phyloP scores from a whole-genome alignment of 1,140 invertebrate species.

The Cyclina sinensis region DNA sequence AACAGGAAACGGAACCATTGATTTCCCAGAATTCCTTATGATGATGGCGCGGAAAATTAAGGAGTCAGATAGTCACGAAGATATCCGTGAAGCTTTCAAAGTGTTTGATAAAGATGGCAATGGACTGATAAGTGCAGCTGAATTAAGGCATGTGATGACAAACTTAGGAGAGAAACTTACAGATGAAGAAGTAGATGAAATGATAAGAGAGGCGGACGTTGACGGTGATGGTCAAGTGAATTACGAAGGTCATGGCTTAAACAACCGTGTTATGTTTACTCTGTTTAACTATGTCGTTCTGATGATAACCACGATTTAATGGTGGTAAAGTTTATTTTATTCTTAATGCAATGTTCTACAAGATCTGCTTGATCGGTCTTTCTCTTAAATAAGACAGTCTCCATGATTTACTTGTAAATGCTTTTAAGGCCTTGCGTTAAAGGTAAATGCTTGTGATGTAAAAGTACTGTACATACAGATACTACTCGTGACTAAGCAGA shows the following conservation, averaged over 20 bases:
- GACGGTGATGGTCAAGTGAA: conserved; percentile 41
- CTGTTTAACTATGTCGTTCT: too few relatives aligned
- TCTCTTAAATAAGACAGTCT: too few relatives aligned
- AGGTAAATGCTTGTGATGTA: too few relatives aligned
- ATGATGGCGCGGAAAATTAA: conserved; percentile 43
- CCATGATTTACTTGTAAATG: too few relatives aligned
- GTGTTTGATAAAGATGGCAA: conserved; percentile 49
- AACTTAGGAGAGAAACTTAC: conserved; percentile 45
- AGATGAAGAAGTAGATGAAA: conserved; percentile 41
- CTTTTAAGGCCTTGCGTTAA: too few relatives aligned
- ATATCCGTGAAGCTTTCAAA: conserved; percentile 17
- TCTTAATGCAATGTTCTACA: too few relatives aligned
- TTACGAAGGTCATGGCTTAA: conserved; percentile 34
- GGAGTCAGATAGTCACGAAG: conserved; percentile 17
- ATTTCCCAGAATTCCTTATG: conserved; percentile 31
- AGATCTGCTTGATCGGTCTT: too few relatives aligned
- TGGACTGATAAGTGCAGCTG: conserved; percentile 34
- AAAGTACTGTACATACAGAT: too few relatives aligned
- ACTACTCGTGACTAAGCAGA: too few relatives aligned
- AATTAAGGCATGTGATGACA: conserved; percentile 39
- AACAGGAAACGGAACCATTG: conserved; percentile 43
- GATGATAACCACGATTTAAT: too few relatives aligned
- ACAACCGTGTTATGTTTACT: too few relatives aligned
- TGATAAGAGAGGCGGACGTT: conserved; percentile 37
- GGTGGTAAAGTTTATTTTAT: too few relatives aligned